Conservation (phyloP, 2,113 vertebrate genomes). For the Pitta sordida region DNA sequence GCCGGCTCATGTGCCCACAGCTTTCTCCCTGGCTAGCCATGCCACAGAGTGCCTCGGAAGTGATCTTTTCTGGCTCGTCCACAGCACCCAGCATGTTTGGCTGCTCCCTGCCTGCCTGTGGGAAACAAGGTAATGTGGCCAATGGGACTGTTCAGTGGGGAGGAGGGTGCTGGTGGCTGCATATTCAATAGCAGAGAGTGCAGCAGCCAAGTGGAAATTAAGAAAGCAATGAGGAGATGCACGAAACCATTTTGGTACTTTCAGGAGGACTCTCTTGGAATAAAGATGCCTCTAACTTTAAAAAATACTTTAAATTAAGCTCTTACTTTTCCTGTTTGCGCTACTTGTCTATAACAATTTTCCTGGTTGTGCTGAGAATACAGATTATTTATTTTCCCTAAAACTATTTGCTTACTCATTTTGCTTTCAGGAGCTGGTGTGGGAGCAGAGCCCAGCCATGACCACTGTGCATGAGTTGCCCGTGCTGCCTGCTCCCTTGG, state of each 20-base stretch:
- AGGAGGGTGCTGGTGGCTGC: not conserved
- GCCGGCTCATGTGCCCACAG: rapidly evolving
- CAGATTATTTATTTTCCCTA: not conserved
- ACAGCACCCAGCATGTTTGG: rapidly evolving
- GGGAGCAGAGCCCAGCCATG: not conserved
- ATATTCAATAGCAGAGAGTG: not conserved
- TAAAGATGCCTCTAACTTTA: not conserved
- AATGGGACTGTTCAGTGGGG: rapidly evolving
- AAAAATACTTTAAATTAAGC: not conserved
- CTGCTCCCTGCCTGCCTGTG: not conserved
- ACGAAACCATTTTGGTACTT: rapidly evolving
- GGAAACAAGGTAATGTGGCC: rapidly evolving
- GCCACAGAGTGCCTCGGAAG: not conserved
- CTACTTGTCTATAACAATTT: not conserved
- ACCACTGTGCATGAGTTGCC: rapidly evolving
- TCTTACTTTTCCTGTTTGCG: not conserved
- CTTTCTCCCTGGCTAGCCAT: rapidly evolving
- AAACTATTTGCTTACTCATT: not conserved
- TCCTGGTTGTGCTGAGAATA: not conserved
- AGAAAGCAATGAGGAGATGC: not conserved
- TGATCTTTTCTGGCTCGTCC: not conserved
- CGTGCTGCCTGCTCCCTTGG: rapidly evolving
- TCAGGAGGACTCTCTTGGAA: not conserved
- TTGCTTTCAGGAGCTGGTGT: not conserved
- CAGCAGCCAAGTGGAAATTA: not conserved